Conservation (phyloP, 2,113 vertebrate genomes). For the Suricata suricatta region DNA sequence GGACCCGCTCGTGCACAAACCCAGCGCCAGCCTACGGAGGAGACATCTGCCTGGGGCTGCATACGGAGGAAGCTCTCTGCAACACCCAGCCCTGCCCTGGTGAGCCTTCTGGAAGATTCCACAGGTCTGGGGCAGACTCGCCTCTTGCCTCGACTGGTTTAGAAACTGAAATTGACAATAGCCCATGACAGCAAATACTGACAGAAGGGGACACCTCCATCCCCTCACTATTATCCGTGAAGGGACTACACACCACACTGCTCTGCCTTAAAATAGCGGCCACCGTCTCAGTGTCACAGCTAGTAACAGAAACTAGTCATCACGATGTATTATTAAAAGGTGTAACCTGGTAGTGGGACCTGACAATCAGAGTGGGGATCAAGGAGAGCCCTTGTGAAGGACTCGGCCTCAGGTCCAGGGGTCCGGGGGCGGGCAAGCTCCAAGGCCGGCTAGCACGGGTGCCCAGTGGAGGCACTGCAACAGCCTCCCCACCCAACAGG, state of each 20-base stretch:
- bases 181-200: accelerated
- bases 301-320: background rate
- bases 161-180: accelerated
- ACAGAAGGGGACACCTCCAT: background rate
- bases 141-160: background rate
- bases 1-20: slow-evolving; percentile 95
- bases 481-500: background rate
- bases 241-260: background rate
- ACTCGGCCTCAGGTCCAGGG: accelerated
- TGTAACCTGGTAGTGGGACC: background rate
- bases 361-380: background rate
- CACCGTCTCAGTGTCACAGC: accelerated
- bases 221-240: accelerated
- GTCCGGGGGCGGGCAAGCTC: background rate
- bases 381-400: too few relatives aligned
- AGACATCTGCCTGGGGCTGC: slow-evolving; percentile 97
- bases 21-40: slow-evolving; percentile 95
- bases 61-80: slow-evolving; percentile 97
- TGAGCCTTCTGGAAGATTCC: slow-evolving; percentile 17
- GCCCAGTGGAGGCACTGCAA: background rate
- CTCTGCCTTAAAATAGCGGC: background rate
- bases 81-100: slow-evolving; percentile 95
- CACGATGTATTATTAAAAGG: background rate
- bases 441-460: accelerated
- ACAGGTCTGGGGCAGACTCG: accelerated